Percentiles rank a stretch among this genome's conserved stretches.
phyloP scores from a whole-genome alignment of 2,888 invertebrate genomes.

The Eilema griseolum region DNA sequence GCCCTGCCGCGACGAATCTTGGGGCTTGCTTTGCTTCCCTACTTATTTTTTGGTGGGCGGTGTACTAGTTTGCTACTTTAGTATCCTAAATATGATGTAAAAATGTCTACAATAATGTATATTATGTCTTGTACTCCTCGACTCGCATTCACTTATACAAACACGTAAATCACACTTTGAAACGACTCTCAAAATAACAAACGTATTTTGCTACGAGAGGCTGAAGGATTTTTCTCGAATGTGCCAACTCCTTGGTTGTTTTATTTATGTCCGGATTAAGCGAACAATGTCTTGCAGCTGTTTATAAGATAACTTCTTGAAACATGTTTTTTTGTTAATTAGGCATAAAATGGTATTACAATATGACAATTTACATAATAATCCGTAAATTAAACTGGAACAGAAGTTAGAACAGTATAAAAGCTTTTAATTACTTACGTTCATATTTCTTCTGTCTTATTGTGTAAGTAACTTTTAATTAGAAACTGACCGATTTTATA shows the following conservation, averaged over 20 bases:
- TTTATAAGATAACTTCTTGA: not conserved
- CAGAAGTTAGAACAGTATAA: too few relatives aligned
- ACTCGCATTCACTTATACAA: not conserved
- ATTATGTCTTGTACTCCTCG: not conserved
- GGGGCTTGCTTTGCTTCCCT: too few relatives aligned
- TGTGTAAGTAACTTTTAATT: not conserved
- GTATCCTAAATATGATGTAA: too few relatives aligned
- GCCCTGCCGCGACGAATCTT: too few relatives aligned
- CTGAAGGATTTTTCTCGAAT: constrained; percentile 4
- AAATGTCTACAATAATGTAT: too few relatives aligned
- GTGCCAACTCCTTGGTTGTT: constrained; percentile 2
- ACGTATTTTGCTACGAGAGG: constrained; percentile 16
- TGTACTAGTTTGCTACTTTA: not conserved
- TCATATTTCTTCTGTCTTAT: not conserved
- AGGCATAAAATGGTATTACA: not conserved
- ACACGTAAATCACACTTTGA: not conserved
- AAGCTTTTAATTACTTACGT: too few relatives aligned
- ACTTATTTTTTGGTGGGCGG: too few relatives aligned
- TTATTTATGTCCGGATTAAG: constrained; percentile 1
- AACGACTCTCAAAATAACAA: constrained; percentile 20
- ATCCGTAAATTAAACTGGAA: too few relatives aligned
- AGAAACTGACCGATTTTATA: not conserved
- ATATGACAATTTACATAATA: too few relatives aligned
- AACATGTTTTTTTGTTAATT: not conserved
- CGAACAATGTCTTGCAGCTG: not conserved